Base-by-base conservation (phyloP, 2,797 vertebrate species). In the Enteromius unitaeniatus region DNA sequence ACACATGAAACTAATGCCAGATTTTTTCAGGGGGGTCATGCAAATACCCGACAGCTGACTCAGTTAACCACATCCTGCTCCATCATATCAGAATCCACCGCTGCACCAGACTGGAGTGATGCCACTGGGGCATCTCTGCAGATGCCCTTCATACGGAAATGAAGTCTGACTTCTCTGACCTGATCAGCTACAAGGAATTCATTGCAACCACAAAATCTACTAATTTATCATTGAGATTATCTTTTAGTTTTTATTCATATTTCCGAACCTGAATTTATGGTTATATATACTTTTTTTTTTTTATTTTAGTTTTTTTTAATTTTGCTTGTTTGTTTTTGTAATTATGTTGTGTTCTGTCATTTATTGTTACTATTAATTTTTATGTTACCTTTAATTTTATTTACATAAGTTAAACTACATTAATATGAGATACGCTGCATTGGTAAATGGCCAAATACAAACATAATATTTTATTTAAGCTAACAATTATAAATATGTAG, bases 41-140 rank as follows among this genome's bases (percentile, higher is more conserved):
- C 91, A 89, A 89, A 92, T 92, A 90, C 88, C 91, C 91, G 87
- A 90, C 90, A 92, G 88, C 64, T 72, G 31, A 42, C 67, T 73
- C 15, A 26, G 68, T 72, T 86, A 75, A 81, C 68, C 67, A 60
- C 65, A 84, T 78, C 78, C 40, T 74, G 11, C 34, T 49, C 78
- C 1, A 8, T 64, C 72, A 64, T 31, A 81, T 76, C 58, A 75
- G 42, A 23, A 76, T 37, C 62, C 62, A 82, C 19, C 1, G 26
- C 23, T 45, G 65, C 8, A 60, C 37, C 67, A 72, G 6, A 64
- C 81, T 45, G 11, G 34, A 79, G 64, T 58, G 55, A 83, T 83
- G 26, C 40, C 76, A 82, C 23, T 23, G 58, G 13, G 55, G 5
- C 26, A 58, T 72, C 55, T 28, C 34, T 69, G 51, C 23, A 45